phyloP scores from a whole-genome alignment of 2,113 vertebrate species.

The Oophaga pumilio region DNA sequence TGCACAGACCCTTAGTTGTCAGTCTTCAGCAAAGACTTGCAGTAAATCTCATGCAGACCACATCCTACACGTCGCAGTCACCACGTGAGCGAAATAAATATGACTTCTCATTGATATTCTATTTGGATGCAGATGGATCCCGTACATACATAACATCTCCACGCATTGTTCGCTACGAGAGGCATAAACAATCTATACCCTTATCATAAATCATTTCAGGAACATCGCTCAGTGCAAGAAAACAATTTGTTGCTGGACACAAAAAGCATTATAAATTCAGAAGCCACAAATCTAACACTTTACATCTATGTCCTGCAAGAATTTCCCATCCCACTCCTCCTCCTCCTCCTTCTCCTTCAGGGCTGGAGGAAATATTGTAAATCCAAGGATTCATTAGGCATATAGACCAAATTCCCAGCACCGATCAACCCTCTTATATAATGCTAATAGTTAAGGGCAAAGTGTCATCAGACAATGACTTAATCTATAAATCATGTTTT shows the following conservation, averaged over 20 bases:
- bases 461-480: no score
- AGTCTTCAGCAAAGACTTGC: not conserved
- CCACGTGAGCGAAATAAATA: not conserved
- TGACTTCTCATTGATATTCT: slow-evolving; percentile 3
- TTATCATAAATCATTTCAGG: slow-evolving; percentile 36
- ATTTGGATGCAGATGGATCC: slow-evolving; percentile 12
- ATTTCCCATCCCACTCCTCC: not conserved
- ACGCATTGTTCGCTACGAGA: not conserved
- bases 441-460: not conserved
- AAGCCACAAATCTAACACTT: slow-evolving; percentile 5
- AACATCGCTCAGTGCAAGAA: slow-evolving; percentile 11
- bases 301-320: not conserved
- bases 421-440: not conserved
- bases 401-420: not conserved
- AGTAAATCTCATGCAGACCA: not conserved
- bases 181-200: slow-evolving; percentile 19
- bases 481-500: no score
- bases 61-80: not conserved
- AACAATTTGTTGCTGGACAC: not conserved
- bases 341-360: not conserved
- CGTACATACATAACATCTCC: not conserved
- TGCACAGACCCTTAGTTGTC: no score
- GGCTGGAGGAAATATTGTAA: not conserved
- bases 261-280: slow-evolving; percentile 2
- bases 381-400: not conserved